phyloP scores from a whole-genome alignment of 2,888 invertebrate genomes.

The Scaptomyza polygonia region DNA sequence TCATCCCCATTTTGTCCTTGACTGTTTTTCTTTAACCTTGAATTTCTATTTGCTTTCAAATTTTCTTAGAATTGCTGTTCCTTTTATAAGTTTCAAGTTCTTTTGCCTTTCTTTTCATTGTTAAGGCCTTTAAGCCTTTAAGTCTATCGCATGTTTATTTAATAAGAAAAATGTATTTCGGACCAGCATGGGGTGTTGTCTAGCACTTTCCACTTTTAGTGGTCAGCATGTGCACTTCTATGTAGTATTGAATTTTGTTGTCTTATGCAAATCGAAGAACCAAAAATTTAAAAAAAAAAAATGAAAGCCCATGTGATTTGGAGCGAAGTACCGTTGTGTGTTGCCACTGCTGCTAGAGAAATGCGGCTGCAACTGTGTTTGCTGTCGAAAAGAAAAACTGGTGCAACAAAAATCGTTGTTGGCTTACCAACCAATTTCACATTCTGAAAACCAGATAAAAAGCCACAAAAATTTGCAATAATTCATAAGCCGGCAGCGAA shows the following conservation, averaged over 20 bases:
- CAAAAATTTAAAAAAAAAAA: constrained; percentile 39
- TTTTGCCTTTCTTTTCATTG: not conserved
- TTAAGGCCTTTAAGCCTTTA: constrained; percentile 6
- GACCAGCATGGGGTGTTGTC: constrained; percentile 18
- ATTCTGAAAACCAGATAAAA: constrained; percentile 77
- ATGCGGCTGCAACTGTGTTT: constrained; percentile 44
- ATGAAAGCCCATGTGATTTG: constrained; percentile 71
- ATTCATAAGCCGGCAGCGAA: constrained; percentile 74
- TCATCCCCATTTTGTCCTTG: not conserved
- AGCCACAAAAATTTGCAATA: constrained; percentile 72
- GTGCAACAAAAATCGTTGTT: constrained; percentile 38
- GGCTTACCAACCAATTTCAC: constrained; percentile 72
- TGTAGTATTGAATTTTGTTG: constrained; percentile 19
- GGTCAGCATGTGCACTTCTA: constrained; percentile 11
- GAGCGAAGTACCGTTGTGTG: constrained; percentile 73
- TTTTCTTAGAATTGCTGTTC: not conserved
- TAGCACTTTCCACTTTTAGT: constrained; percentile 38
- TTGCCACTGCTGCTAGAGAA: constrained; percentile 57
- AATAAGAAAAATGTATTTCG: no score
- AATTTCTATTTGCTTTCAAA: constrained; percentile 16
- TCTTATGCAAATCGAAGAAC: constrained; percentile 65
- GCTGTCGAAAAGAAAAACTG: constrained; percentile 42
- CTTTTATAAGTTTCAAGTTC: not conserved
- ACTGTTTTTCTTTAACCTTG: constrained; percentile 26
- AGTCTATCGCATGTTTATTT: not conserved